Evolutionary conservation across 2,888 invertebrate species (phyloP), one percentile per base, ranked within the genome.

Genomic region (Seira musarum): DNA sequence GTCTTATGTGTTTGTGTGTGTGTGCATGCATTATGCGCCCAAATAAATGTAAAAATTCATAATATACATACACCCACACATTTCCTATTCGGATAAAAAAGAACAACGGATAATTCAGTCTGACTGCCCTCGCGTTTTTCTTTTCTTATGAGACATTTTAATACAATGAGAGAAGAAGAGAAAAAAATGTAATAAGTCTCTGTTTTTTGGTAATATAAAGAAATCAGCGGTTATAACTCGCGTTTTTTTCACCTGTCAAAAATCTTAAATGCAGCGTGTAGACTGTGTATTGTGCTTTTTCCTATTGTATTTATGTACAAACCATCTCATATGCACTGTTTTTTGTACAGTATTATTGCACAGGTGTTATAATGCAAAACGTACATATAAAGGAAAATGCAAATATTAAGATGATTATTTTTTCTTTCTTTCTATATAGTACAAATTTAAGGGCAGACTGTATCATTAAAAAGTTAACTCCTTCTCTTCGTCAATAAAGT

Each of bases 51-150:
- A 8, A 40, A 40, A 40, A 40, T 53, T 24, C 22, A 40, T 25
- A 24, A 61, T 64, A 70, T 64, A 35, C 77, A 57, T 77, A 77
- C 77, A 77, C 77, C 77, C 77, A 77, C 77, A 77, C 77, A 77
- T 77, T 77, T 77, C 77, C 77, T 77, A 70, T 76, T 77, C 77
- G 70, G 70, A 77, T 77, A 65, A 40, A 40, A n/a, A 69, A 77
- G 40, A 77, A 70, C 70, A 65, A 70, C 65, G 60, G 57, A 70
- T 57, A 53, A 65, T 57, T 61, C 49, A 30, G n/a, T 30, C 21
- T 40, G 17, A 53, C 60, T 77, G 75, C 69, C 69, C 69, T 76
- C 69, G 75, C 69, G 46, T 64, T 76, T 76, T 67, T 60, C 35
- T 24, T 49, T 8, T 61, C 60, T 13, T 6, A 57, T 17, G 21